Evolutionary conservation across 2,888 invertebrate genomes (phyloP), one percentile per base, ranked within the genome.

Genomic region (Eristalis arbustorum): DNA sequence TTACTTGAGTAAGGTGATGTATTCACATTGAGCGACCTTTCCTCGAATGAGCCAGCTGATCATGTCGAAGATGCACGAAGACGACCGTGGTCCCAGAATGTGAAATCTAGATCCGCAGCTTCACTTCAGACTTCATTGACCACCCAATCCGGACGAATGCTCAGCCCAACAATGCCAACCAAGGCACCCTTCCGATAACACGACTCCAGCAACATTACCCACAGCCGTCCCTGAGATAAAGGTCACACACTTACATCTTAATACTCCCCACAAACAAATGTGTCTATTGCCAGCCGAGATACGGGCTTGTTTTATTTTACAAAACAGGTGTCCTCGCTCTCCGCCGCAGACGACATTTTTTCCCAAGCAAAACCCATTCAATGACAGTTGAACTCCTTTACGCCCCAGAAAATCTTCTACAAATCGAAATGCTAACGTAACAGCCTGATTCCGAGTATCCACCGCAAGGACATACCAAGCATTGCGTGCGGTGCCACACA

Each of bases 341-440:
- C 6, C 49, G 18, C n/a, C 49, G 8, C 18, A 18, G 49, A 6
- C 18, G n/a, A 18, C 18, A 49, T 49, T 49, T 49, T 5, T n/a
- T n/a, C n/a, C 18, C 49, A 49, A 49, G 49, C 49, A 49, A 49
- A 49, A 18, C 18, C 49, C 18, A 49, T 49, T 49, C 49, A 49
- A 18, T 49, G 49, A 49, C 49, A 49, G 49, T 49, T 18, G 18
- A 49, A 63, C 56, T 76, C 13, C 8, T 28, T 59, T 25, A 13
- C 57, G 56, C 25, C 59, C 14, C 49, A 73, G 37, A 22, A 76
- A 68, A 67, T 57, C 57, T 28, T 63, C 72, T 76, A 72, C 57
- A 80, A 76, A 84, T 80, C 37, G 42, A 78, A 61, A 63, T 74
- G 13, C 31, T 66, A 25, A 57, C 40, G 31, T 40, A 71, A 56